Base-by-base conservation (phyloP, 2,797 vertebrate genomes). In the Gadopsis marmoratus region DNA sequence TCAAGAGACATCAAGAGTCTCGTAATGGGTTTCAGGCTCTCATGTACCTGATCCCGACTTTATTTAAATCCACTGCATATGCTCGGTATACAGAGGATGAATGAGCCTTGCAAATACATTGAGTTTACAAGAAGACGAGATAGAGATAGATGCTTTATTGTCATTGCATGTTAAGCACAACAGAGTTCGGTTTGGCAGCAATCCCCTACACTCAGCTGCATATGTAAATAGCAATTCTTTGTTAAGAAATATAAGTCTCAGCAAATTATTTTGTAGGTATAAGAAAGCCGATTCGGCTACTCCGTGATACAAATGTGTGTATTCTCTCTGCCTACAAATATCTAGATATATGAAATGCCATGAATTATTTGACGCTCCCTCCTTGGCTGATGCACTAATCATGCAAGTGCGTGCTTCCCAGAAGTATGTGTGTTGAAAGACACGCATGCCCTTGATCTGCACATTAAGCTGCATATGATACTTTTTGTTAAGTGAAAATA, bases 361-460 rank as follows among this genome's bases (percentile, higher is more conserved):
- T 73, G 9, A 69, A 47, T 80, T 23, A 68, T 63, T 72, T 61
- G 4, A 76, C 73, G 12, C 43, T 56, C 10, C 41, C 11, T 51
- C 19, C 35, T 63, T 31, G 50, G 45, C 23, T 67, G 63, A 73
- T 53, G 67, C 41, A 67, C 43, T 61, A 59, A 71, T 82, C 56
- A 70, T 45, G 31, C 51, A 54, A 16, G 45, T 23, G 17, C 39
- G 48, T 48, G 50, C 9, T 45, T 45, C 13, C 23, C 37, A 39
- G 47, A 71, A 0, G 12, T 71, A 66, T 39, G 12, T 17, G 41
- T 37, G 41, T 43, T 21, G n/a, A 41, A 78, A 47, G 16, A 73
- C 29, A 26, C 13, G 69, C 72, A 51, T 53, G 31, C 16, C 21
- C 63, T 79, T 85, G 59, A 84, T 76, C 66, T 82, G 41, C 77